Evolutionary conservation across 1,140 invertebrate genomes (phyloP).

Genomic region (Bombus sibiricus): DNA sequence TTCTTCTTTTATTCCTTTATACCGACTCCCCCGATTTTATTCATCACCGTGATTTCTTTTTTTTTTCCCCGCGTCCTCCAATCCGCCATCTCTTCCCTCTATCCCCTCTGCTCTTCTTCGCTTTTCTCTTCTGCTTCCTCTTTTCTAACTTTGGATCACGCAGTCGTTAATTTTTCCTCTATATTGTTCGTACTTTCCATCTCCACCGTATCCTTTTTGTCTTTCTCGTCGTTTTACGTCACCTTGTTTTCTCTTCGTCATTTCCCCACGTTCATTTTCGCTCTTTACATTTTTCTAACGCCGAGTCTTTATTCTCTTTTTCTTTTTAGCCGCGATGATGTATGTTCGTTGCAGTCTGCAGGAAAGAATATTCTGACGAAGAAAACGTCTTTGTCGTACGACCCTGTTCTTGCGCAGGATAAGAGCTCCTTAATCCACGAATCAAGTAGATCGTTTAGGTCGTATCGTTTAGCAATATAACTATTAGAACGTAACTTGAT

Average conservation of each 20-base stretch:
- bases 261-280: not conserved
- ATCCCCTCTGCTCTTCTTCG: too few relatives aligned
- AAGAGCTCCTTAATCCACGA: not conserved
- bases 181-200: too few relatives aligned
- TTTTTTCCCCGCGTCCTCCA: too few relatives aligned
- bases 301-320: too few relatives aligned
- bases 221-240: not conserved
- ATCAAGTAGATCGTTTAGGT: not conserved
- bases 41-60: constrained; percentile 5
- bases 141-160: not conserved
- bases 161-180: not conserved
- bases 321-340: not conserved
- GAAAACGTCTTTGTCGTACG: not conserved
- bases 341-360: not conserved
- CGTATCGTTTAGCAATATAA: fast-evolving
- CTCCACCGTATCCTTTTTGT: fast-evolving
- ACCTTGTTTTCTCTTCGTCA: not conserved
- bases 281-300: not conserved
- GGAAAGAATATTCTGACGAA: not conserved
- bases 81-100: too few relatives aligned
- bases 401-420: not conserved
- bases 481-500: too few relatives aligned
- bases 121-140: too few relatives aligned
- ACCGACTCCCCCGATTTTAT: constrained; percentile 19
- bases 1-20: constrained; percentile 38